A percentile compares a stretch with the other conserved stretches of the same genome.
phyloP scores from a whole-genome alignment of 1,140 invertebrate species.

The Dinothrombium tinctorium region DNA sequence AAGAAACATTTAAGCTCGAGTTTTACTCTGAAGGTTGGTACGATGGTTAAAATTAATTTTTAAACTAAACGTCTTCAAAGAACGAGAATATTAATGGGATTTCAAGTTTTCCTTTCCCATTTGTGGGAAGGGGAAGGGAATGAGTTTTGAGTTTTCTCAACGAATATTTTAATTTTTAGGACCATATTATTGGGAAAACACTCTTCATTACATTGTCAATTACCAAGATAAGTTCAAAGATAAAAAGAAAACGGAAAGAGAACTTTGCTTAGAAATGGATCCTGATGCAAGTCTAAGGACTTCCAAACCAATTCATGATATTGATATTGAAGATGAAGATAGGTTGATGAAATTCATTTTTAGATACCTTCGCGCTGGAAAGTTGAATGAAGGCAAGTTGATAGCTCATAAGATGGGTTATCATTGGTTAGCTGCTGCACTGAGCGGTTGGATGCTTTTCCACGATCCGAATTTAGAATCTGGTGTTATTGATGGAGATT shows the following conservation, averaged over 20 bases:
- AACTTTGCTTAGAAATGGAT: conserved; percentile 36
- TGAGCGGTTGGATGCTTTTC: conserved; percentile 68
- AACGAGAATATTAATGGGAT: too few relatives aligned
- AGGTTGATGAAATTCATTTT: conserved; percentile 43
- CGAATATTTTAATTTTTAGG: too few relatives aligned
- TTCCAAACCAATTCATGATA: conserved; percentile 45
- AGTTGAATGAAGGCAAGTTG: conserved; percentile 43
- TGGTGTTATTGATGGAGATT: conserved; percentile 23
- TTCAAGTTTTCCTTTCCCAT: too few relatives aligned
- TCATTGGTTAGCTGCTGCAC: conserved; percentile 59
- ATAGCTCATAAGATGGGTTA: conserved; percentile 61
- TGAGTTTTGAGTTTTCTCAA: neutral
- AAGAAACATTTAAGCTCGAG: conserved; percentile 30
- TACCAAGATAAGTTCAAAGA: neutral
- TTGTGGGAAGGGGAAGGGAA: too few relatives aligned
- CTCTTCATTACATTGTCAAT: conserved; percentile 8
- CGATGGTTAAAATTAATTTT: neutral
- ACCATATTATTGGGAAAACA: conserved; percentile 11
- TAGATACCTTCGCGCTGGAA: conserved; percentile 53
- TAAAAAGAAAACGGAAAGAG: neutral
- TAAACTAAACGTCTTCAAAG: neutral
- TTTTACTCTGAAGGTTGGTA: conserved; percentile 31
- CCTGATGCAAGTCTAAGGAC: conserved; percentile 69
- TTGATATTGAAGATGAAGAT: conserved; percentile 65
- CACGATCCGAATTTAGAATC: conserved; percentile 49